Conservation (phyloP, 2,888 invertebrate species). For the Epistrophella euchroma region DNA sequence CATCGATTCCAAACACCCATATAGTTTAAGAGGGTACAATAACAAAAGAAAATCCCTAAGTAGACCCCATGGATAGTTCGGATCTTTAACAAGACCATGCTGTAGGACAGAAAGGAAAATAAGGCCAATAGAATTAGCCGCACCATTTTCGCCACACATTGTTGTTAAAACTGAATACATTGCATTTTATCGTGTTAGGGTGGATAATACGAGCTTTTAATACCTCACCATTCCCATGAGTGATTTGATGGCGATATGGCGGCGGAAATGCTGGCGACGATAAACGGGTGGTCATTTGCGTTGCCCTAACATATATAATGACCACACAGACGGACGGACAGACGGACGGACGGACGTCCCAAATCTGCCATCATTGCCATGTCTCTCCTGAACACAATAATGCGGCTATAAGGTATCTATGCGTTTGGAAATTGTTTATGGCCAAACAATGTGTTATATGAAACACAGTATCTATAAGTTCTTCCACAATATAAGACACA, state of each 20-base stretch:
- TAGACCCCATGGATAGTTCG: constrained; percentile 30
- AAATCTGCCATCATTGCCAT: constrained; percentile 17
- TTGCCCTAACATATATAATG: constrained; percentile 46
- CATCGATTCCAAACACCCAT: constrained; percentile 14
- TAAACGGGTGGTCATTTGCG: constrained; percentile 51
- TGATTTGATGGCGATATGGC: neutral
- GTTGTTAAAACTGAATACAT: constrained; percentile 55
- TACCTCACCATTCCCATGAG: constrained; percentile 14
- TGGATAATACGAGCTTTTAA: constrained; percentile 38
- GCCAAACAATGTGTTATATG: constrained; percentile 56
- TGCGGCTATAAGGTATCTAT: constrained; percentile 57
- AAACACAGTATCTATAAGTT: constrained; percentile 27
- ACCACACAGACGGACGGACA: too few species aligned
- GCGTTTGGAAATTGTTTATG: constrained; percentile 69
- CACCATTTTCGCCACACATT: constrained; percentile 37
- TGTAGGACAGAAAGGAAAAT: constrained; percentile 10
- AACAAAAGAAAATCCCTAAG: constrained; percentile 28
- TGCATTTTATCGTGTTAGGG: constrained; percentile 57
- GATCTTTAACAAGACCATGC: neutral
- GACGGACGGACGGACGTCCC: constrained; percentile 19
- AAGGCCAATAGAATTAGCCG: constrained; percentile 37
- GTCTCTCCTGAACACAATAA: constrained; percentile 30
- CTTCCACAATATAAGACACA: constrained; percentile 6
- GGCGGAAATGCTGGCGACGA: constrained; percentile 26
- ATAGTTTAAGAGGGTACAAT: constrained; percentile 37